phyloP scores from a whole-genome alignment of 2,888 invertebrate genomes.

The Platynereis dumerilii region DNA sequence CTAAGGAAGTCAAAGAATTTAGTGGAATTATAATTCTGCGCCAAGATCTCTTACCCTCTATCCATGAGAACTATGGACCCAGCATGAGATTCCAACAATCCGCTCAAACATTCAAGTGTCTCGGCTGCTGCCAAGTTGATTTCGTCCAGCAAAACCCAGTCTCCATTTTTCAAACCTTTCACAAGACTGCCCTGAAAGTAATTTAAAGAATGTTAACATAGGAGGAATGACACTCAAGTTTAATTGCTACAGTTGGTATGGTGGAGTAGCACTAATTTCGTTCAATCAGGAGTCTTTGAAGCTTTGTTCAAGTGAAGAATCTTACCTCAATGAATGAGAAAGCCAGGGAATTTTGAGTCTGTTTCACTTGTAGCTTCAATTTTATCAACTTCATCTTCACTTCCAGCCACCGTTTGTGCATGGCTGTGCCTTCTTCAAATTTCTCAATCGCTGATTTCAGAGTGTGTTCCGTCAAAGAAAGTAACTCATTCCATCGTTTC shows the following conservation, averaged over 20 bases:
- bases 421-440: slow-evolving; percentile 36
- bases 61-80: slow-evolving; percentile 86
- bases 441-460: slow-evolving; percentile 71
- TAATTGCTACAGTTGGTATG: background rate
- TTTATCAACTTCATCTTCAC: slow-evolving; percentile 75
- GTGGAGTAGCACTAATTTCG: too few species aligned
- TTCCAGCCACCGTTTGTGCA: slow-evolving; percentile 69
- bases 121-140: slow-evolving; percentile 97
- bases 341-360: slow-evolving; percentile 73
- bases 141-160: slow-evolving; percentile 97
- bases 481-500: slow-evolving; percentile 75
- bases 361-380: slow-evolving; percentile 76
- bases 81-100: slow-evolving; percentile 81
- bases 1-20: too few species aligned
- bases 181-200: slow-evolving; percentile 78
- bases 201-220: background rate
- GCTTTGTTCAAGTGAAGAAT: background rate
- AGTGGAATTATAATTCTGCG: too few species aligned
- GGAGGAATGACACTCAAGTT: background rate
- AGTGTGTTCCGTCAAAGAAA: slow-evolving; percentile 80
- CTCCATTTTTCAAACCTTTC: slow-evolving; percentile 81
- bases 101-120: slow-evolving; percentile 91
- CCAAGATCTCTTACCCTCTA: slow-evolving; percentile 74
- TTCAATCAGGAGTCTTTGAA: background rate
- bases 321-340: slow-evolving; percentile 85